A percentile compares a stretch with the other conserved stretches of the same genome.
These are phyloP conservation scores for Peucedramus taeniatus DNA, from an alignment of 2,113 vertebrate genomes.

Conservation along the genomic window DNA sequence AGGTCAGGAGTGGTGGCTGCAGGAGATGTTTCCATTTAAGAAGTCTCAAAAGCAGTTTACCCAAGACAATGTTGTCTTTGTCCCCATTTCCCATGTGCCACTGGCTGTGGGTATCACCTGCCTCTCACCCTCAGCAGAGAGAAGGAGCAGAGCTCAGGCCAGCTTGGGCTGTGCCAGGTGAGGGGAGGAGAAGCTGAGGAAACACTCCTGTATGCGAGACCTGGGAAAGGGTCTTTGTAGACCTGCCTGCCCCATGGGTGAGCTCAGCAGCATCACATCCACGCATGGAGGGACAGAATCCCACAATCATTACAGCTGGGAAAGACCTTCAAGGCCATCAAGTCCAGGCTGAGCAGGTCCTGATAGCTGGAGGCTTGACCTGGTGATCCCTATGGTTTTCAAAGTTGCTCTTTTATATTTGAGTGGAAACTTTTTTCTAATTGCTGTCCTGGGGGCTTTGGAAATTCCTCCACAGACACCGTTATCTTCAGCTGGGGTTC, in stretches of 20 bases:
- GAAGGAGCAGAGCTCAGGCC: not conserved
- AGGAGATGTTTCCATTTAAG: not conserved
- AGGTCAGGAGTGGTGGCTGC: not conserved
- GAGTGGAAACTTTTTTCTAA: not conserved
- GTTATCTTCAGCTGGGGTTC: not conserved
- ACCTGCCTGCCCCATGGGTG: not conserved
- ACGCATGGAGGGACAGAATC: not conserved
- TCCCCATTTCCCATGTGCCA: not conserved
- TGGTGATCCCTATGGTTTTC: not conserved
- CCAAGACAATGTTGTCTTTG: not conserved
- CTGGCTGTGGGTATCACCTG: not conserved
- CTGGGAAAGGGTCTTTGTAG: not conserved
- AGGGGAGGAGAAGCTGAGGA: not conserved
- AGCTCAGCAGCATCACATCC: not conserved
- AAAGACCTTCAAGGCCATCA: not conserved
- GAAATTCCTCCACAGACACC: not conserved
- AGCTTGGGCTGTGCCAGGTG: not conserved
- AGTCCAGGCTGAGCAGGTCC: not conserved
- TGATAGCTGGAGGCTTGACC: not conserved
- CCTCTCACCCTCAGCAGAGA: not conserved
- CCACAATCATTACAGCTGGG: accelerated
- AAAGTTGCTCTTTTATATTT: not conserved
- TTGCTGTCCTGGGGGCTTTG: not conserved
- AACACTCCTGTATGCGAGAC: accelerated
- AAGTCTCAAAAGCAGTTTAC: not conserved